Evolutionary conservation across 2,113 vertebrate genomes (phyloP).

Genomic region (Phodopus roborovskii): DNA sequence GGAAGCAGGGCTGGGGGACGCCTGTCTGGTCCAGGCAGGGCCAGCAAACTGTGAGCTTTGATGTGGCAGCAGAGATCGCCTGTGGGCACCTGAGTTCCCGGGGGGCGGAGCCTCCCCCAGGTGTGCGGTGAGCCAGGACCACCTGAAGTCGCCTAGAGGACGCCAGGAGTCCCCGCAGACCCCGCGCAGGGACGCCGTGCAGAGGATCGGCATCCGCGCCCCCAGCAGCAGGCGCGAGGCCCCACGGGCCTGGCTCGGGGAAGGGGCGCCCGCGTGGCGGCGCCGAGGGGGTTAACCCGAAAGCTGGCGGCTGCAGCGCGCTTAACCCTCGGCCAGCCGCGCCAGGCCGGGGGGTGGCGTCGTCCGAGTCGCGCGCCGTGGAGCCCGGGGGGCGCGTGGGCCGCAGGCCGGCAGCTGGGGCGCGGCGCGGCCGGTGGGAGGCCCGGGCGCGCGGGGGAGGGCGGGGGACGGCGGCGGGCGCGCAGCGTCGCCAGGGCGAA

Average conservation of each 20-base stretch:
- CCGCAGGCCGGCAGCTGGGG: slow-evolving; percentile 63
- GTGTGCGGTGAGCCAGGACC: slow-evolving; percentile 41
- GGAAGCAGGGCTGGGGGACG: neutral
- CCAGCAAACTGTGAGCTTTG: neutral
- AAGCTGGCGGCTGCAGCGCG: slow-evolving; percentile 76
- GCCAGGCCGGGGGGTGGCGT: slow-evolving; percentile 9
- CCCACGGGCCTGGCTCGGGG: slow-evolving; percentile 49
- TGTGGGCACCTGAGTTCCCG: slow-evolving; percentile 58
- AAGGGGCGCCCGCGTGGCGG: neutral
- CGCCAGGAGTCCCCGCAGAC: neutral
- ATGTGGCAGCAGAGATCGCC: accelerated
- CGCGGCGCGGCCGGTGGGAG: slow-evolving; percentile 81
- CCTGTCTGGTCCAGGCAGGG: accelerated
- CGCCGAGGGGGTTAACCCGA: slow-evolving; percentile 74
- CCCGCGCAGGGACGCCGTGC: neutral
- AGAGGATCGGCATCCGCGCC: slow-evolving; percentile 38
- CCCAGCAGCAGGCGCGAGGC: neutral
- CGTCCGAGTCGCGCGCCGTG: slow-evolving; percentile 16
- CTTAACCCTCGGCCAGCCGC: slow-evolving; percentile 78
- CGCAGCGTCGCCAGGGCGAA: slow-evolving; percentile 79
- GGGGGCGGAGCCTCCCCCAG: slow-evolving; percentile 72
- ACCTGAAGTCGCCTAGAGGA: accelerated
- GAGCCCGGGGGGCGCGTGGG: slow-evolving; percentile 5
- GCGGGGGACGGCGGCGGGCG: slow-evolving; percentile 69
- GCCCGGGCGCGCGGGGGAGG: slow-evolving; percentile 73